Evolutionary conservation across 2,113 vertebrate species (phyloP), one percentile per base, ranked within the genome.

Genomic region (Hemibates koningsi): DNA sequence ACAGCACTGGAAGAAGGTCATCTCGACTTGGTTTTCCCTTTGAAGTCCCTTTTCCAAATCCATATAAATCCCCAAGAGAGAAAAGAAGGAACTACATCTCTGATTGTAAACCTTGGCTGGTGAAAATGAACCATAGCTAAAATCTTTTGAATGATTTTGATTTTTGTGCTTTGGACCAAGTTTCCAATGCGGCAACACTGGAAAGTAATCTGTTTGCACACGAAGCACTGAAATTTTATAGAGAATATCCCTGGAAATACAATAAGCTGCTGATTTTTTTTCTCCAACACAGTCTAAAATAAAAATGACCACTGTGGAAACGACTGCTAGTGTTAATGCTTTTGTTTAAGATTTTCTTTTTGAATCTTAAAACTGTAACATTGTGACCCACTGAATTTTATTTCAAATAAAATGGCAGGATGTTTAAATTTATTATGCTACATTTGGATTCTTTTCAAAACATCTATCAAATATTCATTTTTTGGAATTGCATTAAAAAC

Each of bases 381-480:
- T 43, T 73, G 41, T 45, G 14, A 73, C n/a, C 36, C 7, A 43
- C 21, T 27, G 68, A 48, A 29, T 48, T 76, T 76, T 76, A 45
- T 71, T 43, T 71, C 21, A 76, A 48, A 76, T 76, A 12, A 76
- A 76, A 76, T 76, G 43, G 0, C 6, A 32, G 71, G 43, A 76
- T 76, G 71, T 48, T 48, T 32, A 32, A 50, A 29, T 32, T 0
- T 32, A 11, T 76, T 5, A 0, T 17, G 21, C 24, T 48, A 1
- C 14, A 48, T 76, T 76, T 76, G 24, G 68, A 71, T 71, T 71
- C 2, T 71, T 71, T 24, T 45, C 21, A 73, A 73, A 73, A 73
- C 41, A 73, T 45, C 3, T 0, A 27, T 45, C 14, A 48, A 10
- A 29, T 48, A 17, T 76, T 76, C 2, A 0, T 29, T 76, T 11